Evolutionary conservation across 2,113 vertebrate genomes (phyloP).

Genomic region (Gnathonemus echidnorhynchus): DNA sequence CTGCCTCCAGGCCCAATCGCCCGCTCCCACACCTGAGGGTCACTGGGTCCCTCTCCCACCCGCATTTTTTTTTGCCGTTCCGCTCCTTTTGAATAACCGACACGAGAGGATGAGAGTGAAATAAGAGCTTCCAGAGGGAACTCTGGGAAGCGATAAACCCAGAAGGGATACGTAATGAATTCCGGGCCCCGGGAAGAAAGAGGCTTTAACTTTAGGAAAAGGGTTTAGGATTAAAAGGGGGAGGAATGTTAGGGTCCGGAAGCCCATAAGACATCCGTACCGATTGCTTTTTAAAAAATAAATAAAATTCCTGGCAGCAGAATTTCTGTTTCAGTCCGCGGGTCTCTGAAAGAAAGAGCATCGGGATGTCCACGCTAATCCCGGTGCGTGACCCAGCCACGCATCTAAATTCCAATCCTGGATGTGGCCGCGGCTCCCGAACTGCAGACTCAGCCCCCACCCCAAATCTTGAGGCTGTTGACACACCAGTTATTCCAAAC

Average conservation of each 20-base stretch:
- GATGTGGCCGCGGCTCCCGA: background rate
- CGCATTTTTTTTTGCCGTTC: background rate
- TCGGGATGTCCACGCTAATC: background rate
- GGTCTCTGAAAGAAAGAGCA: background rate
- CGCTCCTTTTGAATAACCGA: background rate
- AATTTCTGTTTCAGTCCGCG: background rate
- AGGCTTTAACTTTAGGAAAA: background rate
- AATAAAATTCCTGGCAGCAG: background rate
- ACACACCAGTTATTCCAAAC: background rate
- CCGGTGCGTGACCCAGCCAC: background rate
- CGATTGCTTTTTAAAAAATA: background rate
- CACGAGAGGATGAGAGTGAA: background rate
- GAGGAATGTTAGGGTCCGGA: background rate
- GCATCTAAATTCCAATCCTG: background rate
- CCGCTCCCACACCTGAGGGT: background rate
- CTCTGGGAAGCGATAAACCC: background rate
- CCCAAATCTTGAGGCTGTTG: background rate
- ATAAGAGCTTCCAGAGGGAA: background rate
- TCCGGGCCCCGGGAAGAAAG: background rate
- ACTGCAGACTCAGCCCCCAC: background rate
- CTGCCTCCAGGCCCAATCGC: background rate
- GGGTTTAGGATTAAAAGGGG: conserved; percentile 9
- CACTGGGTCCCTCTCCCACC: no score
- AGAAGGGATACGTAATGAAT: background rate
- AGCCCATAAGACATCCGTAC: background rate